A percentile compares a stretch with the other conserved stretches of the same genome.
Conservation (phyloP, 2,888 invertebrate genomes). For the Dermolepida albohirtum region DNA sequence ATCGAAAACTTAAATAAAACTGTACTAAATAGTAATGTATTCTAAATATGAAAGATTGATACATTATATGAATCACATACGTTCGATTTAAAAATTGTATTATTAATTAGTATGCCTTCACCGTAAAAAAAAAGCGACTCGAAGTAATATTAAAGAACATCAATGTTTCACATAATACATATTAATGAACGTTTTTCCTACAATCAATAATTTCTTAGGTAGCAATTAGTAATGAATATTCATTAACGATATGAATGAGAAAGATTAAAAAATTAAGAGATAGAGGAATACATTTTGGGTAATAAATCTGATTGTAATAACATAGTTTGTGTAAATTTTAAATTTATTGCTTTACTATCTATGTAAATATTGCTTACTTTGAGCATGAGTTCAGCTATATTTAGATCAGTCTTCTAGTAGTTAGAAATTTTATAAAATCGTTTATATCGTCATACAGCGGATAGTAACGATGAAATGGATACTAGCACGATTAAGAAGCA, state of each 20-base stretch:
- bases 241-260: constrained; percentile 25
- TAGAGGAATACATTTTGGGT: constrained; percentile 26
- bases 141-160: constrained; percentile 17
- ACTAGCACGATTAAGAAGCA: no score
- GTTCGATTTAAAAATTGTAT: constrained; percentile 27
- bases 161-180: constrained; percentile 33
- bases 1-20: constrained; percentile 25
- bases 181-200: constrained; percentile 28
- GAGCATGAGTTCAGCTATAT: no score
- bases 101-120: constrained; percentile 9
- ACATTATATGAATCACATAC: constrained; percentile 31
- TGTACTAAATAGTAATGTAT: constrained; percentile 22
- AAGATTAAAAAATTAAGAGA: constrained; percentile 19
- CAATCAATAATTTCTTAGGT: constrained; percentile 31
- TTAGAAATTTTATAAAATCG: no score
- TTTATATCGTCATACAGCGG: no score
- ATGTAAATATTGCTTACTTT: no score
- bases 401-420: no score
- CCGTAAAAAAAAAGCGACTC: constrained; percentile 1
- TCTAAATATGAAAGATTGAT: constrained; percentile 10
- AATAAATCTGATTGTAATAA: constrained; percentile 12
- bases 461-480: no score
- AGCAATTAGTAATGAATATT: constrained; percentile 34
- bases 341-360: no score
- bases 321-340: background rate